phyloP scores from a whole-genome alignment of 2,888 invertebrate species.

The Lissonota sp. region DNA sequence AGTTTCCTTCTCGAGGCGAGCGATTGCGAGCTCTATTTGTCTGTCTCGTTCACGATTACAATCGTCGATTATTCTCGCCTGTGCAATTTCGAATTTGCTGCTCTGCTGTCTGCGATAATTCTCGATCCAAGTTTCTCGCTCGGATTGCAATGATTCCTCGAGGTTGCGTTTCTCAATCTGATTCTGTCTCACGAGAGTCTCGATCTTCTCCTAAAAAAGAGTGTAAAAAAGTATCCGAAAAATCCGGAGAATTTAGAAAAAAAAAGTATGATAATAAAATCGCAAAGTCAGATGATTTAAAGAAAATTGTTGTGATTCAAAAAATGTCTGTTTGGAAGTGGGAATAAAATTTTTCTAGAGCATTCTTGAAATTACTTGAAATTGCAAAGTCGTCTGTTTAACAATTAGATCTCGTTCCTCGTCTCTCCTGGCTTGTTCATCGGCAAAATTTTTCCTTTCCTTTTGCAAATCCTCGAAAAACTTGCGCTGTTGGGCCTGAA shows the following conservation, averaged over 20 bases:
- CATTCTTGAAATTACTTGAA: constrained; percentile 69
- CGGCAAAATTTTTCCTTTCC: constrained; percentile 72
- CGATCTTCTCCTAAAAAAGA: constrained; percentile 72
- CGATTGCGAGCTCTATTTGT: constrained; percentile 91
- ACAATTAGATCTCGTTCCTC: constrained; percentile 72
- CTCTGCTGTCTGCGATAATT: constrained; percentile 88
- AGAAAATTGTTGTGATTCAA: not conserved
- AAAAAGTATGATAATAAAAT: constrained; percentile 20
- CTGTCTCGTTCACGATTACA: constrained; percentile 90
- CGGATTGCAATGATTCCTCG: constrained; percentile 86
- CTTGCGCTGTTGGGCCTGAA: constrained; percentile 72
- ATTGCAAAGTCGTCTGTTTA: constrained; percentile 69
- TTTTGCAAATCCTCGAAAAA: constrained; percentile 74
- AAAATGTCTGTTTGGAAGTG: not conserved
- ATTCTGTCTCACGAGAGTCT: constrained; percentile 73
- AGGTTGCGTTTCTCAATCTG: constrained; percentile 85
- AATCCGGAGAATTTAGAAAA: constrained; percentile 8
- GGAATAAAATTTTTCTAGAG: constrained; percentile 8
- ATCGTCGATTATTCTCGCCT: constrained; percentile 88
- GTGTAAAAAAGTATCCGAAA: not conserved
- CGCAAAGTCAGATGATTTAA: too few relatives aligned
- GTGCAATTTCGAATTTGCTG: constrained; percentile 87
- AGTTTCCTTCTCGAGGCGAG: constrained; percentile 88
- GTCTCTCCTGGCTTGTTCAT: constrained; percentile 73
- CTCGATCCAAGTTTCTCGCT: constrained; percentile 88